A percentile compares a stretch with the other conserved stretches of the same genome.
phyloP scores from a whole-genome alignment of 2,113 vertebrate genomes.

The Hipposideros armiger region DNA sequence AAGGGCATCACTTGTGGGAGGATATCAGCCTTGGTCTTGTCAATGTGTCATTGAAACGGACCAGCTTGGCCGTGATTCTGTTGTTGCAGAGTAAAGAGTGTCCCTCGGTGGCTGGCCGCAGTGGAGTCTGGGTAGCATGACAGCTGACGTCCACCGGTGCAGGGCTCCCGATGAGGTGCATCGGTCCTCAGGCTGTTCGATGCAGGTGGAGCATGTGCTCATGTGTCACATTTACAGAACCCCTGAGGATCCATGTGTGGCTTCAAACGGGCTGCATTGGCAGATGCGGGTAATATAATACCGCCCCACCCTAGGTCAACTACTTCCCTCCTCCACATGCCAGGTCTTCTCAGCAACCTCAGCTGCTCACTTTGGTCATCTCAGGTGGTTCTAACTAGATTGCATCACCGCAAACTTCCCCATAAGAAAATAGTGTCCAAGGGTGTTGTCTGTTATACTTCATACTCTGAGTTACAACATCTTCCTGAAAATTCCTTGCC shows the following conservation, averaged over 20 bases:
- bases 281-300: too few species aligned
- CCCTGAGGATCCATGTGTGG: not conserved
- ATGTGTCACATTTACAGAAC: not conserved
- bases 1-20: not conserved
- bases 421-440: not conserved
- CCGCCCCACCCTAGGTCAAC: not conserved
- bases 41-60: not conserved
- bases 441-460: not conserved
- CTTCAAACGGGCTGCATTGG: not conserved
- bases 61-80: not conserved
- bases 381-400: not conserved
- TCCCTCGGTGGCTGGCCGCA: not conserved
- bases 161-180: not conserved
- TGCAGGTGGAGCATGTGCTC: not conserved
- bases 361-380: not conserved
- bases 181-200: not conserved
- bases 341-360: not conserved
- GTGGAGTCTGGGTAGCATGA: not conserved
- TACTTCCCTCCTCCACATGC: too few species aligned
- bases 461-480: not conserved
- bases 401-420: not conserved
- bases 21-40: not conserved
- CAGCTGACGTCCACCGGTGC: not conserved
- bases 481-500: not conserved
- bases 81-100: not conserved